Percentiles rank a stretch among this genome's conserved stretches.
phyloP scores from a whole-genome alignment of 2,797 vertebrate species.

The Toxotes lorentzi region DNA sequence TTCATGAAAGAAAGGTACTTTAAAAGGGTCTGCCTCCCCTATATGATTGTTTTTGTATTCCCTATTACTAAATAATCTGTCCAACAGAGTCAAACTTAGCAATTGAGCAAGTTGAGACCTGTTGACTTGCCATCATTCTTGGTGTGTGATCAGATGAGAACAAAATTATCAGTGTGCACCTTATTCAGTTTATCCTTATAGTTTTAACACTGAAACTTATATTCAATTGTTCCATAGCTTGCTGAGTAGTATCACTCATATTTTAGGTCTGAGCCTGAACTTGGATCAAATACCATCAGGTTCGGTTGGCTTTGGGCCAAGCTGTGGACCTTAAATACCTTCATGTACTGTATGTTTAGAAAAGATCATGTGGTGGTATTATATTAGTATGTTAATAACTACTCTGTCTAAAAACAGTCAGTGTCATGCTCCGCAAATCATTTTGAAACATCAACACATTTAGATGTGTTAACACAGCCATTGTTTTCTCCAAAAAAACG shows the following conservation, averaged over 20 bases:
- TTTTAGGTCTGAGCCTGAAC: conserved; percentile 19
- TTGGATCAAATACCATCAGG: conserved; percentile 14
- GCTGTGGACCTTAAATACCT: conserved; percentile 38
- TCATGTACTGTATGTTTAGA: conserved; percentile 40
- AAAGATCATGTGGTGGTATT: conserved; percentile 19
- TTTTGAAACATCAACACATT: conserved; percentile 33
- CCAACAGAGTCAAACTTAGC: conserved; percentile 20
- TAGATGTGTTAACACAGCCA: conserved; percentile 35
- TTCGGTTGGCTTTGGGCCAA: conserved; percentile 31
- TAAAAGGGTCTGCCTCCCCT: not conserved
- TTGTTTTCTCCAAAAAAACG: conserved; percentile 44
- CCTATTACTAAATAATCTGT: conserved; percentile 1
- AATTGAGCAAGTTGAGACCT: conserved; percentile 39
- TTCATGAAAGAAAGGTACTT: conserved; percentile 11
- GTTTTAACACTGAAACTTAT: not conserved
- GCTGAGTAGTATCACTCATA: not conserved
- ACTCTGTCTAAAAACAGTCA: conserved; percentile 11
- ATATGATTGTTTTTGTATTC: conserved; percentile 11
- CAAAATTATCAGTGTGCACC: conserved; percentile 1
- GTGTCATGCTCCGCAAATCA: conserved; percentile 22
- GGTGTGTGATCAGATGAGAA: conserved; percentile 1
- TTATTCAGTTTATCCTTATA: not conserved
- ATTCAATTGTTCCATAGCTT: conserved; percentile 4
- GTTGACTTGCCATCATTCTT: conserved; percentile 15
- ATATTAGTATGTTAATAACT: conserved; percentile 44